Evolutionary conservation across 2,113 vertebrate genomes (phyloP), one percentile per base, ranked within the genome.

Genomic region (Dipodomys stephensi): DNA sequence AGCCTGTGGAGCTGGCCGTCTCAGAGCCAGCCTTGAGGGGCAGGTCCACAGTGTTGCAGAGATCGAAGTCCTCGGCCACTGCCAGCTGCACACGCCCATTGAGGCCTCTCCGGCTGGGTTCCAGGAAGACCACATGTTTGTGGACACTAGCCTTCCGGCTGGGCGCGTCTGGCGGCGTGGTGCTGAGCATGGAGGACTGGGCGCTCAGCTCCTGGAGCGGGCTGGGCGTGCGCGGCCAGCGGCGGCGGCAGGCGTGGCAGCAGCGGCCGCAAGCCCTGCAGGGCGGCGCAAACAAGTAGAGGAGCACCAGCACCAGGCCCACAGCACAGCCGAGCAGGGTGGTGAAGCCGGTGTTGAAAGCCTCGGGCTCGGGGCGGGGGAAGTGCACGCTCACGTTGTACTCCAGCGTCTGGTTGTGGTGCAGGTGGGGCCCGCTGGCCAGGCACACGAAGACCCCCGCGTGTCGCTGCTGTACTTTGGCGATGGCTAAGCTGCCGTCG

Each of bases 51-150:
- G 97, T 96, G 67, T 96, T 96, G 90, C 96, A 98, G 85, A 97
- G 64, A 0, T 98, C 96, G 0, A 97, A 97, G 79, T 97, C 98
- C 53, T 97, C 96, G 0, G 97, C 92, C 0, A 98, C 97, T 3
- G 98, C 98, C 89, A 98, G 97, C 96, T 97, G 98, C 46, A 98
- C 98, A 53, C 98, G 98, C 79, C 99, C 99, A 0, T 99, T 99
- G 96, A 99, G 98, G 2, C 98, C 98, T 95, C 99, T 98, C 95
- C 98, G 98, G 97, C 99, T 97, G 4, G 99, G 99, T 98, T 99
- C 99, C 30, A 99, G 98, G 97, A 99, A 99, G 84, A 99, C 99
- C 82, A 99, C 99, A 1, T 99, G 99, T 96, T 99, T 99, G 98
- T 98, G 99, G 98, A 98, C 96, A 22, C 99, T 99, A 97, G 98